These are phyloP conservation scores for Salvator merianae DNA, from an alignment of 2,113 vertebrate genomes.

Conservation along the genomic window DNA sequence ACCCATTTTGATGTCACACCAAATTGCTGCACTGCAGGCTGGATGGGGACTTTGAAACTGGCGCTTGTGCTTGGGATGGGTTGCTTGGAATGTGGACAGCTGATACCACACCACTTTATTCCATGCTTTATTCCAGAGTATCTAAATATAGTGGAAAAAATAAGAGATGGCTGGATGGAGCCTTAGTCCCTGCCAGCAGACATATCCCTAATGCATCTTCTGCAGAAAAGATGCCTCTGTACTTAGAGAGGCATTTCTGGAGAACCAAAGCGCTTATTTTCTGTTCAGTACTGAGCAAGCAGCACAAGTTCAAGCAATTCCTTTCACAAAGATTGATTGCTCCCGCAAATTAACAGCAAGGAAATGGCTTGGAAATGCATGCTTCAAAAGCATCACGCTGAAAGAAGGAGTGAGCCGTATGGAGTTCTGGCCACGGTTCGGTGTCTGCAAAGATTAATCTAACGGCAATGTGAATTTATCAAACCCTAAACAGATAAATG, in stretches of 20 bases:
- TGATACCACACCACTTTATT: too few relatives aligned
- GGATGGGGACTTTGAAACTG: too few relatives aligned
- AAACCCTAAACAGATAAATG: slow-evolving; percentile 15
- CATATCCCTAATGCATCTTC: neutral
- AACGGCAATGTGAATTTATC: neutral
- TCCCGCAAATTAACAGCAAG: neutral
- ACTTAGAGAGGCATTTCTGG: neutral
- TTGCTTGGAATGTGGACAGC: too few relatives aligned
- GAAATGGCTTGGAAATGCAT: slow-evolving; percentile 7
- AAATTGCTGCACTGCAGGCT: too few relatives aligned
- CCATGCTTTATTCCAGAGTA: too few relatives aligned
- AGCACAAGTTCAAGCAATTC: neutral
- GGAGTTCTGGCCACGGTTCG: neutral
- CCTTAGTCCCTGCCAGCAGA: too few relatives aligned
- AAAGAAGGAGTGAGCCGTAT: neutral
- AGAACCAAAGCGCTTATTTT: neutral
- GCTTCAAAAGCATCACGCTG: neutral
- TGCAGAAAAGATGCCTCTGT: neutral
- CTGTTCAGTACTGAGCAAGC: neutral
- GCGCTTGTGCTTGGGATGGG: too few relatives aligned
- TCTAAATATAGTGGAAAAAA: too few relatives aligned
- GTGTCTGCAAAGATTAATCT: slow-evolving; percentile 10
- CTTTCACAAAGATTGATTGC: neutral
- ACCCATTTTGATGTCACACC: too few relatives aligned
- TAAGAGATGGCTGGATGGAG: too few relatives aligned